phyloP scores from a whole-genome alignment of 2,113 vertebrate genomes.

The Saguinus midas region DNA sequence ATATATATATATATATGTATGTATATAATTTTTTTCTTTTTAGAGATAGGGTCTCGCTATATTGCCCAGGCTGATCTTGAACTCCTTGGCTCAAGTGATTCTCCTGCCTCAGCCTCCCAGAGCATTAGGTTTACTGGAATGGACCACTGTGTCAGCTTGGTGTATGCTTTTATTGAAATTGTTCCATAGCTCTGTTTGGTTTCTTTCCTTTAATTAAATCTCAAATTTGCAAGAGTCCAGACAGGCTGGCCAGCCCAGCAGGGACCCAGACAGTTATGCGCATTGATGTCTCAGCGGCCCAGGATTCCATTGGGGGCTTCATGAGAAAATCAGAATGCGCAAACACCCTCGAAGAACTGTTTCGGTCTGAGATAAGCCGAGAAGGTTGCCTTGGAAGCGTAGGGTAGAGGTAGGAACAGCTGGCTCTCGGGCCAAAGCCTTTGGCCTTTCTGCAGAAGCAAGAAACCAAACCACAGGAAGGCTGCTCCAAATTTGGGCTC shows the following conservation, averaged over 20 bases:
- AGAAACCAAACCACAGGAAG: neutral
- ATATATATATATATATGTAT: too few species aligned
- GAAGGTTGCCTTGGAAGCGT: neutral
- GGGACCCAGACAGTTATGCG: accelerated
- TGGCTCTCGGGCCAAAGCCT: neutral
- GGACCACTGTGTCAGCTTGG: neutral
- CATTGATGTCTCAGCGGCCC: accelerated
- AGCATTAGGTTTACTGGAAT: neutral
- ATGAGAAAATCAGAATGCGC: neutral
- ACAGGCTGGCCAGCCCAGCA: neutral
- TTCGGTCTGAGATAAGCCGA: neutral
- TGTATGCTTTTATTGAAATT: conserved; percentile 71
- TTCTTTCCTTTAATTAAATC: conserved; percentile 2
- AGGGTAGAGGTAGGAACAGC: neutral
- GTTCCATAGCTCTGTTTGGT: conserved; percentile 54
- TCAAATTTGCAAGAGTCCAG: neutral
- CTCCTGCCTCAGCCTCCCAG: neutral
- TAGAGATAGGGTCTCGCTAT: neutral
- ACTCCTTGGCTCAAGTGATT: neutral
- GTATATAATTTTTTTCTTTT: neutral
- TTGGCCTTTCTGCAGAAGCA: neutral
- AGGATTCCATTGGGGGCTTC: neutral
- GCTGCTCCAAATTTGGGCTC: neutral
- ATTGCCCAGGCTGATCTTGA: neutral
- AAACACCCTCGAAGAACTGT: neutral